phyloP scores from a whole-genome alignment of 2,113 vertebrate species.

The Myodes glareolus region DNA sequence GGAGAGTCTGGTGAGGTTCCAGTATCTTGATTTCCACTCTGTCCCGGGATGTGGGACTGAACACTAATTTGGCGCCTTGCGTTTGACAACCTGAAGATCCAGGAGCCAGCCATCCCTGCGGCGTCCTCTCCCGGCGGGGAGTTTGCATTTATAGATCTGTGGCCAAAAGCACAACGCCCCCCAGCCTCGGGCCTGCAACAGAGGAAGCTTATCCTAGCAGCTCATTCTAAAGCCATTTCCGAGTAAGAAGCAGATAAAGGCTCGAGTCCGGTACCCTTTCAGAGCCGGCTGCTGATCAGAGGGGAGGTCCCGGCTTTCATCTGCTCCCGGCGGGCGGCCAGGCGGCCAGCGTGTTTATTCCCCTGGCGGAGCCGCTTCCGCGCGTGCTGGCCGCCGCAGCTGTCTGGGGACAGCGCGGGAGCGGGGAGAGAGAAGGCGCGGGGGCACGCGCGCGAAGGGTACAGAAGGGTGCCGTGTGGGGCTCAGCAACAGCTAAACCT shows the following conservation, averaged over 20 bases:
- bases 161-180: slow-evolving; percentile 36
- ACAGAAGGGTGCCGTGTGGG: neutral
- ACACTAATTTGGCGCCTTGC: neutral
- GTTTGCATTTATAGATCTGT: neutral
- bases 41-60: neutral
- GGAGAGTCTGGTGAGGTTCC: neutral
- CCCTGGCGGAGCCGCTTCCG: slow-evolving; percentile 58
- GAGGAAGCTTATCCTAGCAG: slow-evolving; percentile 88
- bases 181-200: neutral
- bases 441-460: neutral
- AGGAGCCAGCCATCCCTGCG: neutral
- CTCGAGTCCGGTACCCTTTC: slow-evolving; percentile 52
- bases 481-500: neutral
- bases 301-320: slow-evolving; percentile 73
- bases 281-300: slow-evolving; percentile 84
- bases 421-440: neutral
- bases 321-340: slow-evolving; percentile 7
- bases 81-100: neutral
- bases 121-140: neutral
- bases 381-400: neutral
- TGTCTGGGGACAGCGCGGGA: neutral
- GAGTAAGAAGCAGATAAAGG: slow-evolving; percentile 86
- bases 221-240: slow-evolving; percentile 90
- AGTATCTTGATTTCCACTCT: neutral
- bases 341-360: slow-evolving; percentile 70